phyloP scores from a whole-genome alignment of 2,113 vertebrate genomes.

The Sturnus vulgaris region DNA sequence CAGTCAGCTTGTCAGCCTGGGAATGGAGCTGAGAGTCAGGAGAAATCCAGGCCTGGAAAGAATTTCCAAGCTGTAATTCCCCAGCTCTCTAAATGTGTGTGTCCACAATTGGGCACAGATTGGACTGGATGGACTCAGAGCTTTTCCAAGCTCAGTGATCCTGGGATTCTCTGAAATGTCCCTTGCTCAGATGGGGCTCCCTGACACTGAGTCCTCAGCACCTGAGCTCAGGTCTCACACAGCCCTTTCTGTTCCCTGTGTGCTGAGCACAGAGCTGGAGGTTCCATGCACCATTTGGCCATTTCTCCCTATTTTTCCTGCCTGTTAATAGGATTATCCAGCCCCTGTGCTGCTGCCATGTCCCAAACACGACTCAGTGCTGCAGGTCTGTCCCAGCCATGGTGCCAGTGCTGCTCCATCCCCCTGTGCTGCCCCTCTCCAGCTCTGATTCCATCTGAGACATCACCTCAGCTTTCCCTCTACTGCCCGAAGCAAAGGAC shows the following conservation, averaged over 20 bases:
- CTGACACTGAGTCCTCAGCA: not conserved
- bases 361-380: not conserved
- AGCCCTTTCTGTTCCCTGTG: not conserved
- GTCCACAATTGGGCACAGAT: not conserved
- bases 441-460: not conserved
- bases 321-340: not conserved
- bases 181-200: not conserved
- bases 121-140: fast-evolving
- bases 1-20: too few species aligned
- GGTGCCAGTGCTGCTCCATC: not conserved
- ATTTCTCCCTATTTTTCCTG: not conserved
- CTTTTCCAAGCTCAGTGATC: not conserved
- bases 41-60: too few species aligned
- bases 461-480: not conserved
- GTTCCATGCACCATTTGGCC: not conserved
- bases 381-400: fast-evolving
- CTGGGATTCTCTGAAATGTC: not conserved
- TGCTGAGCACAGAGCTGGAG: not conserved
- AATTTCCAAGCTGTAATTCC: too few species aligned
- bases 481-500: not conserved
- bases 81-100: too few species aligned
- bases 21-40: too few species aligned
- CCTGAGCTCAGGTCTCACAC: not conserved
- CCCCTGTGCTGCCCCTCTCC: not conserved
- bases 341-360: not conserved